Conservation (phyloP, 2,888 invertebrate species). For the Perizoma flavofasciatum region DNA sequence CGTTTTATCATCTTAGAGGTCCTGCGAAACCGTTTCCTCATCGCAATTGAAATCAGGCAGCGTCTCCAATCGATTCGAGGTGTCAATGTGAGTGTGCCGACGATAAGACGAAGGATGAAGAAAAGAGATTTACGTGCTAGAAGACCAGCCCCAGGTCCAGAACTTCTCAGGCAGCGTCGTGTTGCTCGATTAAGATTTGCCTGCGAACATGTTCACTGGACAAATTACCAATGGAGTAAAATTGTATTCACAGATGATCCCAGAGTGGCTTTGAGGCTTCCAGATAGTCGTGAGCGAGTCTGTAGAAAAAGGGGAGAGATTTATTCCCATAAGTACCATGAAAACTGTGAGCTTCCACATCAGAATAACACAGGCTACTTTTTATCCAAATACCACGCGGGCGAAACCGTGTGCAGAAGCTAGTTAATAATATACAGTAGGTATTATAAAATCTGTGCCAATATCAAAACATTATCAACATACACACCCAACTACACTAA, state of each 20-base stretch:
- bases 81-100: background rate
- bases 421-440: no score
- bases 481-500: no score
- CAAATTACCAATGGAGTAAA: slow-evolving; percentile 22
- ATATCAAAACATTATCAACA: no score
- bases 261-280: slow-evolving; percentile 3
- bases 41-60: slow-evolving; percentile 7
- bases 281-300: background rate
- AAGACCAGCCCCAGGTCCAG: slow-evolving; percentile 25
- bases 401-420: no score
- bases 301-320: background rate
- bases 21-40: no score
- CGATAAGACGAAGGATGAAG: slow-evolving; percentile 8
- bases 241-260: slow-evolving; percentile 28
- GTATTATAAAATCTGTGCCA: no score
- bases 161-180: slow-evolving; percentile 25
- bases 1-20: no score
- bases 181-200: slow-evolving; percentile 29
- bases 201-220: slow-evolving; percentile 28
- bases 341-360: slow-evolving; percentile 4
- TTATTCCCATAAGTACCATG: background rate
- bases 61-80: background rate
- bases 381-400: no score
- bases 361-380: no score
- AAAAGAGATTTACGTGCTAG: slow-evolving; percentile 7